Conservation (phyloP, 2,113 vertebrate genomes). For the Psittacara wagleri region DNA sequence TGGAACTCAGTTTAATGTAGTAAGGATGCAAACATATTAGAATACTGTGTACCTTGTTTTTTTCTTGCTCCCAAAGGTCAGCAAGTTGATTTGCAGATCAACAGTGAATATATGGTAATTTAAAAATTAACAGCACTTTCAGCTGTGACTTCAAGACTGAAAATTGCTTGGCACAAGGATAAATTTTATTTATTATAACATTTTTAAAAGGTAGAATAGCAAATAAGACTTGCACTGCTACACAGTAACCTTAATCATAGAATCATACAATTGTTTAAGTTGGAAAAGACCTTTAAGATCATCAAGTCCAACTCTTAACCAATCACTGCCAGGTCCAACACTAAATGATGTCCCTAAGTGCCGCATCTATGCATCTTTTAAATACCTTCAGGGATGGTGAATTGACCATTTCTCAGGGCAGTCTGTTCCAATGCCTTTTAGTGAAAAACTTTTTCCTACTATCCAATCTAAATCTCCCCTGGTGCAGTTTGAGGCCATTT, state of each 20-base stretch:
- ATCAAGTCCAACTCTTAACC: background rate
- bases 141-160: background rate
- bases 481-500: background rate
- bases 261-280: background rate
- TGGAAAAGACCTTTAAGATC: background rate
- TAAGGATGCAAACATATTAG: background rate
- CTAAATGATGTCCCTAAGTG: background rate
- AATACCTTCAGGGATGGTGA: background rate
- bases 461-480: background rate
- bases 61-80: background rate
- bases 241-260: background rate
- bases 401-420: background rate
- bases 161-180: background rate
- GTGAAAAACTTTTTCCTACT: background rate
- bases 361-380: background rate
- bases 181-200: constrained; percentile 28
- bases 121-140: constrained; percentile 1
- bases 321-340: background rate
- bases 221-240: background rate
- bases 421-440: background rate
- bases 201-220: constrained; percentile 5
- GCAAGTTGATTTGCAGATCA: background rate
- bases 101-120: background rate
- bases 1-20: background rate
- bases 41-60: background rate